phyloP scores from a whole-genome alignment of 2,888 invertebrate genomes.

The Cremastinae sp. region DNA sequence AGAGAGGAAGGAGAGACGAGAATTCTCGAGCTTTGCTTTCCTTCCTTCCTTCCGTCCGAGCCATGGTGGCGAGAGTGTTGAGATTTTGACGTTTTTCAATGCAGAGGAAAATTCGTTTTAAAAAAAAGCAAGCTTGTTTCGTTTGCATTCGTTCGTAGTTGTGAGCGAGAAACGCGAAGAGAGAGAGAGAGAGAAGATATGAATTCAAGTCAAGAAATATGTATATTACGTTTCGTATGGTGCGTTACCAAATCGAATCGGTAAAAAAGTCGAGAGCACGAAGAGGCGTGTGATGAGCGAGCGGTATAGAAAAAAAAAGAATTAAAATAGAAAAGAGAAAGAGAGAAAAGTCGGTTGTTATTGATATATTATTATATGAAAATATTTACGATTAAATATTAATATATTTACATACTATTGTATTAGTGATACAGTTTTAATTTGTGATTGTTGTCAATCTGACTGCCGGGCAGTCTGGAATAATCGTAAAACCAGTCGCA shows the following conservation, averaged over 20 bases:
- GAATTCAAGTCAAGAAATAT: slow-evolving; percentile 81
- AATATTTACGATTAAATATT: slow-evolving; percentile 78
- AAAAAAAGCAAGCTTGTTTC: no score
- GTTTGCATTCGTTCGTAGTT: slow-evolving; percentile 42
- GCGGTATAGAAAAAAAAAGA: slow-evolving; percentile 4
- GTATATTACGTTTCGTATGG: slow-evolving; percentile 83
- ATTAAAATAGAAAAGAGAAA: slow-evolving; percentile 14
- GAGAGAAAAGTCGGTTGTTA: slow-evolving; percentile 73
- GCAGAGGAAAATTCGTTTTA: no score
- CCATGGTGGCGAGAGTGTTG: background rate
- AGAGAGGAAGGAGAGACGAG: slow-evolving; percentile 4
- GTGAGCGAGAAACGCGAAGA: slow-evolving; percentile 48
- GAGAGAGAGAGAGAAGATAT: slow-evolving; percentile 57
- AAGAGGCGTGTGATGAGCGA: slow-evolving; percentile 63
- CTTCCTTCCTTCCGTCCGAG: no score
- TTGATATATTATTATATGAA: slow-evolving; percentile 76
- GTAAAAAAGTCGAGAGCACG: slow-evolving; percentile 67
- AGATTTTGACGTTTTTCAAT: no score
- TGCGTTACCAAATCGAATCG: slow-evolving; percentile 81
- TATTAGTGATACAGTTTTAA: slow-evolving; percentile 75
- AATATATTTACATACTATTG: slow-evolving; percentile 77
- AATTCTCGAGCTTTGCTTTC: no score
- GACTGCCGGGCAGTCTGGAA: slow-evolving; percentile 79
- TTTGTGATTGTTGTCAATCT: slow-evolving; percentile 77
- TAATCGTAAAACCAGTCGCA: slow-evolving; percentile 73